Evolutionary conservation across 53 echinoderm and acorn worm species (phyloP).

Genomic region (Paelopatides confundens): DNA sequence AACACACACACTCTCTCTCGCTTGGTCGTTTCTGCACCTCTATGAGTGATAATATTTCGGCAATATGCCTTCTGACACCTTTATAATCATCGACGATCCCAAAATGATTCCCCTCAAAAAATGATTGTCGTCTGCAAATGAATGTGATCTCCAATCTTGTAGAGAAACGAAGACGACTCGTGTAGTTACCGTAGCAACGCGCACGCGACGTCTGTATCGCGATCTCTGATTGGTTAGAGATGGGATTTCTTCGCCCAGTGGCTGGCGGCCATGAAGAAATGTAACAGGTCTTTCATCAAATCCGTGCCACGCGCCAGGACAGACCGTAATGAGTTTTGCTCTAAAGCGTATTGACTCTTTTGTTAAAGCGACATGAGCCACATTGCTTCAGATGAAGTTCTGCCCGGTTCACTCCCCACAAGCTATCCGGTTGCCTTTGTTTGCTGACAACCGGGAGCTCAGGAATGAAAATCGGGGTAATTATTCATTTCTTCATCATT

Average conservation of each 20-base stretch:
- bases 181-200: slow-evolving; percentile 1
- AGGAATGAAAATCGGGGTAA: slow-evolving; percentile 32
- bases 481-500: slow-evolving; percentile 28
- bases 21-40: background rate
- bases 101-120: slow-evolving; percentile 11
- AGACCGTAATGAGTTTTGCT: slow-evolving; percentile 28
- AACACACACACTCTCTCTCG: too few relatives aligned
- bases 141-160: slow-evolving; percentile 4
- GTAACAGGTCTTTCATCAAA: slow-evolving; percentile 40
- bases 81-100: slow-evolving; percentile 23
- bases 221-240: slow-evolving; percentile 23
- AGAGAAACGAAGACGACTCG: background rate
- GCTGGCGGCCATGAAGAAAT: slow-evolving; percentile 24
- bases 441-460: slow-evolving; percentile 34
- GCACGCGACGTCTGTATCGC: slow-evolving; percentile 19
- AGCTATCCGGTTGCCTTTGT: slow-evolving; percentile 47
- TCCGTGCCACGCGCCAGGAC: slow-evolving; percentile 34
- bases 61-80: background rate
- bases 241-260: slow-evolving; percentile 30
- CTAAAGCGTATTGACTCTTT: slow-evolving; percentile 17
- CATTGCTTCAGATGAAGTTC: background rate
- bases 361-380: slow-evolving; percentile 15
- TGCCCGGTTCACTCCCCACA: slow-evolving; percentile 25
- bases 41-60: background rate
- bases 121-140: slow-evolving; percentile 25